A percentile compares a stretch with the other conserved stretches of the same genome.
phyloP scores from a whole-genome alignment of 2,888 invertebrate species.

The Netelia virgata region DNA sequence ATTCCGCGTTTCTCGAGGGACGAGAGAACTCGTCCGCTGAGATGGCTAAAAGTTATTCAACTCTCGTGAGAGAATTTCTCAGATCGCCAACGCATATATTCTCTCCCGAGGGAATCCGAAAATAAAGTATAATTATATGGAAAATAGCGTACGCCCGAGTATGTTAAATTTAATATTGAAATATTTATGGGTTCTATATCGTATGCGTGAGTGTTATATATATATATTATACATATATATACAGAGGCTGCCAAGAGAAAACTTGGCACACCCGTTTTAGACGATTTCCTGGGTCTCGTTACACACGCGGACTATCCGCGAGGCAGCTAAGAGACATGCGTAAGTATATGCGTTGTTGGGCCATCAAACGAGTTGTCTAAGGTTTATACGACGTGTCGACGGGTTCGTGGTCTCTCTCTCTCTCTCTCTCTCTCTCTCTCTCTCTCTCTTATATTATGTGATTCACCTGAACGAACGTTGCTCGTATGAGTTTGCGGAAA shows the following conservation, averaged over 20 bases:
- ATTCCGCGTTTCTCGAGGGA: not conserved
- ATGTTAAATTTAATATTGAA: conserved; percentile 12
- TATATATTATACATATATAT: not conserved
- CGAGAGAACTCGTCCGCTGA: not conserved
- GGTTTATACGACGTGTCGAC: conserved; percentile 46
- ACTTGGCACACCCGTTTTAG: conserved; percentile 35
- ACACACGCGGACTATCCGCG: not conserved
- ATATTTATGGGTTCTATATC: not conserved
- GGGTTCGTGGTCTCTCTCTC: conserved; percentile 29
- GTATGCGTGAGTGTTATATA: not conserved
- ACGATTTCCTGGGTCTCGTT: conserved; percentile 19
- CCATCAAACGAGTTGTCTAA: conserved; percentile 42
- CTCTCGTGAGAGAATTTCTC: not conserved
- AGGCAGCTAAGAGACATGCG: not conserved
- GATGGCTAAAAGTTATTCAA: not conserved
- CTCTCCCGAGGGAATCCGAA: not conserved
- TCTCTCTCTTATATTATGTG: conserved; percentile 9
- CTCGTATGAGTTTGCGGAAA: conserved; percentile 6
- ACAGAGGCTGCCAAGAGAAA: conserved; percentile 4
- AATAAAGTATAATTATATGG: conserved; percentile 16
- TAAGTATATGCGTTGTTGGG: not conserved
- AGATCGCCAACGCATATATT: not conserved
- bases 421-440: conserved; percentile 12
- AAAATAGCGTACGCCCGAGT: not conserved
- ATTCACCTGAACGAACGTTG: conserved; percentile 43